Evolutionary conservation across 2,888 invertebrate genomes (phyloP), one percentile per base, ranked within the genome.

Genomic region (Drosophila ezoana): DNA sequence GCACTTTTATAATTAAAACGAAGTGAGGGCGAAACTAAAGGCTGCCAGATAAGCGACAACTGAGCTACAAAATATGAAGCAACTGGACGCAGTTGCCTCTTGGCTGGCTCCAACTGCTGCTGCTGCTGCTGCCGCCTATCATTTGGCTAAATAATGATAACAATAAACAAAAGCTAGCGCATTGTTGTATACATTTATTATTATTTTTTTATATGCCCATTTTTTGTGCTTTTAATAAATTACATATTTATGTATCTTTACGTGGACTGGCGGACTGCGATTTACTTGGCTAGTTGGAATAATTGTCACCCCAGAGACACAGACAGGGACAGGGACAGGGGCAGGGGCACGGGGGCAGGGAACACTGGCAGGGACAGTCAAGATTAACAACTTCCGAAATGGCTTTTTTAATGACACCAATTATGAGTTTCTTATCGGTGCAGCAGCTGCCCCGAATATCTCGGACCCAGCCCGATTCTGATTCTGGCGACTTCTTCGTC

Each of bases 381-480:
- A 85, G 90, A 89, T 87, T 86, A 89, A 89, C 87, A 90, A 90
- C 90, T 87, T 81, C 89, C 84, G 89, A 89, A 89, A 83, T 89
- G 89, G 72, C 80, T 78, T 82, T 82, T 87, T 87, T 90, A 87
- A 90, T 90, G 87, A 76, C 89, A 83, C 74, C 89, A 87, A 87
- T 87, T 87, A 87, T 90, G 89, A 90, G 89, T 87, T 90, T 87
- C 90, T 87, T 87, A 87, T 87, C 87, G 76, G 73, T 62, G 66
- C 74, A 83, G 76, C 75, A 88, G 86, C 89, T 89, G 77, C 44
- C 68, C 8, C 41, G 13, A 20, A 23, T 40, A 40, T 23, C 37
- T 64, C 8, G 60, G 69, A 59, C 64, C 20, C 28, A 28, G 28
- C 28, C 44, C 44, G 44, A 43, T 60, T 57, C 32, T 40, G 41